Evolutionary conservation across 2,113 vertebrate genomes (phyloP).

Genomic region (Gavialis gangeticus): DNA sequence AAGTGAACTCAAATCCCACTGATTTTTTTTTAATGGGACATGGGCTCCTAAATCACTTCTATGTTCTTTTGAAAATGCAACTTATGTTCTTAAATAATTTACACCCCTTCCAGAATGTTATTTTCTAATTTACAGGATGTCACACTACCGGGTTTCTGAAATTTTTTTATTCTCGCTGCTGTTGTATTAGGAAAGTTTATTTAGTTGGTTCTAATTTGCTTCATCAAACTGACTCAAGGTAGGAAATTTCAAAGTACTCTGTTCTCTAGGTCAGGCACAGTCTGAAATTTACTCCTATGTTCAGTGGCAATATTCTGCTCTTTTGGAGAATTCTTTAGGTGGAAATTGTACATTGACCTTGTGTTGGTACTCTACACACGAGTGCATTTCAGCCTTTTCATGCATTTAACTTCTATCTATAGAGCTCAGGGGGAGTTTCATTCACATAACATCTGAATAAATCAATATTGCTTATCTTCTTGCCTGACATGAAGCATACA

Average conservation of each 20-base stretch:
- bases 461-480: background rate
- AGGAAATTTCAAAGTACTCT: background rate
- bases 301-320: background rate
- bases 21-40: background rate
- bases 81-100: background rate
- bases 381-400: rapidly evolving
- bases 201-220: slow-evolving; percentile 19
- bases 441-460: background rate
- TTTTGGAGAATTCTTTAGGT: background rate
- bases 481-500: background rate
- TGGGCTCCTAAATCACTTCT: background rate
- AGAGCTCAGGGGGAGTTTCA: background rate
- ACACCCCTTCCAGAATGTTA: background rate
- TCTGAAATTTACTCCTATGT: background rate
- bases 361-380: background rate
- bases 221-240: background rate
- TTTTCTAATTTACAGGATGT: background rate
- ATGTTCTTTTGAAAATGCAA: background rate
- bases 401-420: background rate
- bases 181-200: background rate
- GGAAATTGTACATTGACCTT: background rate
- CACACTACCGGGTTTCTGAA: background rate
- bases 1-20: background rate
- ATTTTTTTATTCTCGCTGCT: slow-evolving; percentile 16
- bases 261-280: background rate